Evolutionary conservation across 1,140 invertebrate genomes (phyloP).

Genomic region (Aphidius ervi): DNA sequence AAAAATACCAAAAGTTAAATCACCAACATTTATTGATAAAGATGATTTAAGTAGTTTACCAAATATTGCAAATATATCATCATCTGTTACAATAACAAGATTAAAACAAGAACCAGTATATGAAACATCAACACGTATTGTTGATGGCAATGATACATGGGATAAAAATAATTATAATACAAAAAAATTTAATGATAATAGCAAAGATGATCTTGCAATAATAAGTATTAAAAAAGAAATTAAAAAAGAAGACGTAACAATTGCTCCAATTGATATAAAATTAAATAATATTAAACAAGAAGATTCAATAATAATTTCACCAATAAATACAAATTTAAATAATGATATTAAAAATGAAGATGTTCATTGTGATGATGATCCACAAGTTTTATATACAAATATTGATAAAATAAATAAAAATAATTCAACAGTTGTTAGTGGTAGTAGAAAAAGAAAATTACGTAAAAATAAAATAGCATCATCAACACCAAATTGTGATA

Average conservation of each 20-base stretch:
- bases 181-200: too few species aligned
- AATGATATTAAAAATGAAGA: not conserved
- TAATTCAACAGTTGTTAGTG: not conserved
- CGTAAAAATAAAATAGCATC: not conserved
- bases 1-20: not conserved
- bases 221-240: not conserved
- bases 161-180: conserved; percentile 20
- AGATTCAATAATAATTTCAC: not conserved
- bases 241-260: not conserved
- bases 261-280: too few species aligned
- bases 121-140: conserved; percentile 20
- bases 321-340: not conserved
- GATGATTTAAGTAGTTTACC: not conserved
- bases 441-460: conserved; percentile 23
- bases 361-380: conserved; percentile 19
- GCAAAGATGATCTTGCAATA: not conserved
- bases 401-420: conserved; percentile 18
- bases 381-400: conserved; percentile 29
- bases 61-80: conserved; percentile 1
- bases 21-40: not conserved
- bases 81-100: conserved; percentile 4
- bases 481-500: conserved; percentile 2
- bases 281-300: not conserved
- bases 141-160: conserved; percentile 30
- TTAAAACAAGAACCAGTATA: conserved; percentile 13